Percentiles rank a stretch among this genome's conserved stretches.
Evolutionary conservation across 1,140 invertebrate species (phyloP).

Genomic region (Dendrolimus punctatus): DNA sequence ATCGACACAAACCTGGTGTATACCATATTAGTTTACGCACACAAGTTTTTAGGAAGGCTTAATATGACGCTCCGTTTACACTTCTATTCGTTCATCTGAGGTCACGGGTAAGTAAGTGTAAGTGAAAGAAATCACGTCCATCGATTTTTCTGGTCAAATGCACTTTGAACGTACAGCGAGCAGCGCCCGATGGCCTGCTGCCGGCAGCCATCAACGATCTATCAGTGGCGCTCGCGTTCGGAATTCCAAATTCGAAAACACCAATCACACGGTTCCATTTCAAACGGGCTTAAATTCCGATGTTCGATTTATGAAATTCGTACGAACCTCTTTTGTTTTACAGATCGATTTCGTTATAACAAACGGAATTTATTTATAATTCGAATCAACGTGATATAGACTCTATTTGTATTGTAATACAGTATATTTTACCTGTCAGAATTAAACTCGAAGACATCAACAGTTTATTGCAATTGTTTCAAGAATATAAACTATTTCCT

Average conservation of each 20-base stretch:
- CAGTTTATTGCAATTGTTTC: constrained; percentile 61
- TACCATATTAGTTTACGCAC: too few relatives aligned
- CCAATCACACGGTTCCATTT: constrained; percentile 45
- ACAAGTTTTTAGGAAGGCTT: too few relatives aligned
- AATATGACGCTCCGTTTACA: too few relatives aligned
- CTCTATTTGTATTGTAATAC: constrained; percentile 12
- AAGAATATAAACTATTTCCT: constrained; percentile 70
- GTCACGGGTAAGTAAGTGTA: not conserved
- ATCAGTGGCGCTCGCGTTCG: constrained; percentile 51
- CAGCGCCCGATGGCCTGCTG: constrained; percentile 7
- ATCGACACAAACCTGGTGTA: too few relatives aligned
- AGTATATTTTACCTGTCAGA: constrained; percentile 8
- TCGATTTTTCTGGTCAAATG: constrained; percentile 63
- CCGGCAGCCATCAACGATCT: constrained; percentile 51
- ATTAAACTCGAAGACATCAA: constrained; percentile 18
- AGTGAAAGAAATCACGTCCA: constrained; percentile 22
- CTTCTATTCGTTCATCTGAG: too few relatives aligned
- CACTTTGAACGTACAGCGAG: constrained; percentile 27
- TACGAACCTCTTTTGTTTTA: constrained; percentile 51
- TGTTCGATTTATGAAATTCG: constrained; percentile 52
- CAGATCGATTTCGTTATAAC: constrained; percentile 41
- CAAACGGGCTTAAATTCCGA: constrained; percentile 44
- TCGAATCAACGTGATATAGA: constrained; percentile 13
- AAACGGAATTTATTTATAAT: constrained; percentile 3
- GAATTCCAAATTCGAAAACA: constrained; percentile 59